These are phyloP conservation scores for Onychostoma macrolepis DNA, from an alignment of 2,113 vertebrate species.

Conservation along the genomic window DNA sequence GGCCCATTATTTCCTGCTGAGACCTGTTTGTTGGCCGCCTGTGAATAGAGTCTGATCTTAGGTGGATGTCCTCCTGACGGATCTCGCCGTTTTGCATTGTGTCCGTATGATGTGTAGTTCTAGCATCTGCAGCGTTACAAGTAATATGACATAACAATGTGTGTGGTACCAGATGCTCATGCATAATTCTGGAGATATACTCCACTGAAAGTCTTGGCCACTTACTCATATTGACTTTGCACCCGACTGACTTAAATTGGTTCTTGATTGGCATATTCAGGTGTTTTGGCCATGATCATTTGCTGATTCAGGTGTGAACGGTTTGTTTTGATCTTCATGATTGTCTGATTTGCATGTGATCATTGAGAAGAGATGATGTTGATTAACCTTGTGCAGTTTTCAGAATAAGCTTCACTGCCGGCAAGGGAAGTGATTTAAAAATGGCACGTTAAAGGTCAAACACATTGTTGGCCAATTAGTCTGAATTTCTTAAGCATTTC, in stretches of 20 bases:
- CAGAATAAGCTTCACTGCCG: background rate
- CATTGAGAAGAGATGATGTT: conserved; percentile 13
- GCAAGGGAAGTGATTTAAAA: background rate
- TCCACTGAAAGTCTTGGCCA: background rate
- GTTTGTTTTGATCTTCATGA: background rate
- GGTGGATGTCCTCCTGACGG: background rate
- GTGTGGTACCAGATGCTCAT: conserved; percentile 36
- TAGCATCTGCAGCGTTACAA: background rate
- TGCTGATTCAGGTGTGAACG: background rate
- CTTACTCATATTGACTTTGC: background rate
- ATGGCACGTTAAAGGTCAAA: conserved; percentile 30
- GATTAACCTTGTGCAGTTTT: background rate
- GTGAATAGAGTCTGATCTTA: conserved; percentile 16
- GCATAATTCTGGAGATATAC: conserved; percentile 32
- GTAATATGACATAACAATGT: background rate
- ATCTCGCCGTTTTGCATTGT: conserved; percentile 1
- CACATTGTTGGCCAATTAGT: conserved; percentile 8
- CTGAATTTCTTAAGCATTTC: conserved; percentile 23
- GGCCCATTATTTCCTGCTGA: conserved; percentile 11
- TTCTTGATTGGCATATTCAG: background rate
- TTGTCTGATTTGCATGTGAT: conserved; percentile 7
- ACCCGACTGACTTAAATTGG: background rate
- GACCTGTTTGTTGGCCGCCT: conserved; percentile 12
- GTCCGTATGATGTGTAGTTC: background rate
- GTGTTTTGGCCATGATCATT: background rate